Evolutionary conservation across 2,888 invertebrate genomes (phyloP).

Genomic region (Euphydryas editha): DNA sequence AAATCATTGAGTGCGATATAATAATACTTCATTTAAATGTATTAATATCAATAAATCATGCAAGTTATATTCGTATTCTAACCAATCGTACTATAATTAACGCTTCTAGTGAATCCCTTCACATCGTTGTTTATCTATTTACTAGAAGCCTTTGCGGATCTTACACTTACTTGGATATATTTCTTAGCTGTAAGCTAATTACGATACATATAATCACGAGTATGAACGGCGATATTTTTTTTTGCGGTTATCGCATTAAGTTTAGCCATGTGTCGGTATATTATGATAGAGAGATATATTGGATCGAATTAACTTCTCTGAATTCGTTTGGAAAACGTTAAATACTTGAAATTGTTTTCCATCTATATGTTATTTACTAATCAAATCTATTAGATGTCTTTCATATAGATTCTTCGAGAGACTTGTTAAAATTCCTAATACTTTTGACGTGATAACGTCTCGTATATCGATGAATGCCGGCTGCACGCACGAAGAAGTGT

Average conservation of each 20-base stretch:
- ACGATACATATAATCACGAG: conserved; percentile 37
- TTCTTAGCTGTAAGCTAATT: conserved; percentile 66
- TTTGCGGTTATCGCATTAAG: conserved; percentile 15
- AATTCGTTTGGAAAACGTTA: neutral
- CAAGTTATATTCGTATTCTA: neutral
- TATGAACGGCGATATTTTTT: conserved; percentile 30
- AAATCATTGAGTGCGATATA: neutral
- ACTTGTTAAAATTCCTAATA: neutral
- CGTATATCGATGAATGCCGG: no score
- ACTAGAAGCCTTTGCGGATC: conserved; percentile 70
- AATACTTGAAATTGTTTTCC: neutral
- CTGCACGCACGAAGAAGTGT: no score
- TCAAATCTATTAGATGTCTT: neutral
- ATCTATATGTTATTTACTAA: neutral
- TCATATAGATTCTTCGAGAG: neutral
- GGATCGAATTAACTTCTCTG: neutral
- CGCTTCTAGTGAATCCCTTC: conserved; percentile 35
- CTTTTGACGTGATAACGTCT: no score
- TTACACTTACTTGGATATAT: conserved; percentile 61
- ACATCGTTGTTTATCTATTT: conserved; percentile 53
- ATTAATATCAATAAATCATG: neutral
- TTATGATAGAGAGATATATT: conserved; percentile 10
- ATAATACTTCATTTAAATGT: neutral
- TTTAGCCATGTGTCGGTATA: conserved; percentile 20
- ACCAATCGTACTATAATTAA: conserved; percentile 11